Evolutionary conservation across 2,113 vertebrate species (phyloP), one percentile per base, ranked within the genome.

Genomic region (Pampusana beccarii): DNA sequence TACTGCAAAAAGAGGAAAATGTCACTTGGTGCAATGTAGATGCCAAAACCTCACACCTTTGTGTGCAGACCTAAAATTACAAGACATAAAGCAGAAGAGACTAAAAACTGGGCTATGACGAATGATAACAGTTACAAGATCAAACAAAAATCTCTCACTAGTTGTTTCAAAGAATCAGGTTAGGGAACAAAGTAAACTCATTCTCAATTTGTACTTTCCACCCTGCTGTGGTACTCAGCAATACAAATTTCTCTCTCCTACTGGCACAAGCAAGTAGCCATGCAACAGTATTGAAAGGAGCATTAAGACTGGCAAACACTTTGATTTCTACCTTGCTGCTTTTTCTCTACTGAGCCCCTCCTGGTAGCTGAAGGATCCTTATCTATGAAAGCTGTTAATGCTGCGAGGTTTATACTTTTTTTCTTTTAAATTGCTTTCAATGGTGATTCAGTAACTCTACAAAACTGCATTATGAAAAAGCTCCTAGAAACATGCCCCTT

Each of bases 1-100:
- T 94, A 88, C 78, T 93, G 71, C 31, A 92, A 88, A 94, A 90
- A 38, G 42, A 93, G 51, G 46, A 90, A 95, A 96, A 88, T 1
- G 5, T 67, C 67, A 42, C 60, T 69, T 38, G 29, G 13, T 61
- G 11, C 23, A 73, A 73, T 16, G 29, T 42, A 77, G 38, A 60
- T 73, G 51, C 75, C 85, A 93, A 89, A 87, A 50, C 20, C 56
- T 80, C 28, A 86, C 75, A 93, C 69, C 64, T 94, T 88, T 90
- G 28, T 62, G 48, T n/a, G 15, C 36, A 69, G 51, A 65, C 48
- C 11, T 25, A 36, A 34, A 86, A 85, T 29, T 58, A 60, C 0
- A 1, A 88, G 85, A 77, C 24, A 46, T 24, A 82, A 82, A 91
- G 28, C 51, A 70, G 61, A 65, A 9, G 38, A 69, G 29, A 78